A percentile compares a stretch with the other conserved stretches of the same genome.
Evolutionary conservation across 2,797 vertebrate species (phyloP).

Genomic region (Cygnus olor): DNA sequence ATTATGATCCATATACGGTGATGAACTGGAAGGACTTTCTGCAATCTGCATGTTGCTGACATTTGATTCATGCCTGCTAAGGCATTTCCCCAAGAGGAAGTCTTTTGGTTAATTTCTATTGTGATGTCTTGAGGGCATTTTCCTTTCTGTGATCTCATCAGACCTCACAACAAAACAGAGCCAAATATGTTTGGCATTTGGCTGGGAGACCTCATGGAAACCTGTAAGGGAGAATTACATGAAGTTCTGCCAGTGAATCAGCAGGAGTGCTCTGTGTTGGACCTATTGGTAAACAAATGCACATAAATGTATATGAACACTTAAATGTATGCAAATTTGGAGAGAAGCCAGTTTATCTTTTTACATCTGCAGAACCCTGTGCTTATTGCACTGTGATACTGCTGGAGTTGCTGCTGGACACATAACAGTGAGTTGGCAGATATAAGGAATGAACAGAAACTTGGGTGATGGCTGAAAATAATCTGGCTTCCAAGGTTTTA

Average conservation of each 20-base stretch:
- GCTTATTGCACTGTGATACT: neutral
- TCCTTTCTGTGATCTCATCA: conserved; percentile 60
- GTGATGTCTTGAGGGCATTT: conserved; percentile 45
- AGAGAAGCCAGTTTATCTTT: neutral
- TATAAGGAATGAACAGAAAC: neutral
- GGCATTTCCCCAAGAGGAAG: conserved; percentile 60
- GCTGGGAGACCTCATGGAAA: neutral
- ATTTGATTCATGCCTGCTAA: conserved; percentile 29
- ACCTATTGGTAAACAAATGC: neutral
- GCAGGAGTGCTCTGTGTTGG: neutral
- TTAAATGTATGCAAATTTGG: neutral
- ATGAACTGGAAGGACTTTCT: neutral
- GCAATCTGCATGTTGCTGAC: conserved; percentile 13
- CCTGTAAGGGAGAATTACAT: fast-evolving
- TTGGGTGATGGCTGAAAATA: neutral
- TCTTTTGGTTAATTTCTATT: conserved; percentile 48
- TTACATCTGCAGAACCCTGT: neutral
- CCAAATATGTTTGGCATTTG: conserved; percentile 64
- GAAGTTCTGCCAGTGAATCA: conserved; percentile 24
- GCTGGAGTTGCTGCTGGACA: neutral
- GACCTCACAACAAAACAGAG: conserved; percentile 21
- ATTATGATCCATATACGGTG: conserved; percentile 22
- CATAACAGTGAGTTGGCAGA: neutral
- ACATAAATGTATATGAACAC: neutral
- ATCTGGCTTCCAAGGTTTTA: neutral